Base-by-base conservation (phyloP, 2,888 invertebrate species). In the Plemyria rubiginata region DNA sequence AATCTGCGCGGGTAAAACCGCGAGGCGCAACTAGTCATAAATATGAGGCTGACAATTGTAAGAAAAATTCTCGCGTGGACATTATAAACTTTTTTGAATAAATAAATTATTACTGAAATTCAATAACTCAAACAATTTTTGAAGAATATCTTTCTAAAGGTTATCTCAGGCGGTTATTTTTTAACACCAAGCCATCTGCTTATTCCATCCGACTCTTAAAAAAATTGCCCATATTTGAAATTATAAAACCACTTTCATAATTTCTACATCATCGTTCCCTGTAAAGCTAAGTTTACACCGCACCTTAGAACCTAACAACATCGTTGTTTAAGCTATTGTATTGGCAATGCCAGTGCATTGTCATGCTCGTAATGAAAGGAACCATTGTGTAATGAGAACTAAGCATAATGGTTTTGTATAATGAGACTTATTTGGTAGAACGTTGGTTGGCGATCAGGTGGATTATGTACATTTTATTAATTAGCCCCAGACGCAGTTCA, bases 271-370 rank as follows among this genome's bases (percentile, higher is more conserved):
- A 0, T 11, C 13, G 64, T 54, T 71, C 72, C 77, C 74, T 76
- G 75, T 85, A 84, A 82, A 80, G 81, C 79, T 65, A 73, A 83
- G 84, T 87, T 82, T 82, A 88, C 85, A 87, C 76, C 62, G 77
- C 76, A 80, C 82, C 82, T 84, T 82, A 81, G 74, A 76, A 76
- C 69, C 78, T 80, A 84, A 82, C 85, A 82, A 76, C 78, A 76
- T 70, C 72, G 71, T 70, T 75, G 74, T 78, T 73, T 71, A 69
- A 70, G 70, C 79, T 70, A 77, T 80, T 79, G 76, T 80, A 72
- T 68, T 71, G 71, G 58, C 72, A 75, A 74, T 73, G 72, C 74
- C n/a, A 70, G 72, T 74, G 72, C 73, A 72, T 78, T 74, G 72
- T 71, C 70, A 74, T 69, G 72, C 74, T 68, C 72, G 72, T 78